Base-by-base conservation (phyloP, 2,888 invertebrate species). In the Empis stercorea region DNA sequence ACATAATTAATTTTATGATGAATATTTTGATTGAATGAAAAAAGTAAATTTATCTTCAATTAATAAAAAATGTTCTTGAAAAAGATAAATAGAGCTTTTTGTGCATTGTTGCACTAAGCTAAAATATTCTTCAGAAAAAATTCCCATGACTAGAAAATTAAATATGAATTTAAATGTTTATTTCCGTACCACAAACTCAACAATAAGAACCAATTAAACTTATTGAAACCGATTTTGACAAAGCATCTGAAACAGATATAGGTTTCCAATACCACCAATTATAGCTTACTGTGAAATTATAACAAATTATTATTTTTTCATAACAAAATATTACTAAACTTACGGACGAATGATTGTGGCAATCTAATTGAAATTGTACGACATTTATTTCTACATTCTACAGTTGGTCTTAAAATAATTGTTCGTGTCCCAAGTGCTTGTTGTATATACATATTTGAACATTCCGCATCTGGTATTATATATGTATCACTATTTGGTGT, bases 181-280 rank as follows among this genome's bases (percentile, higher is more conserved):
- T 20, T 5, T 20, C 20, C 5, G 6, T 27, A 20, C n/a, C 4
- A 20, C 20, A 20, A 6, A 43, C 68, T 49, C 70, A 81, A 64
- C 81, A 83, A 60, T 78, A 81, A 15, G 82, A 81, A 53, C 77
- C 80, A 57, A 83, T 71, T 53, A 80, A 78, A 55, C 73, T 76
- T 51, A 84, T 72, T 48, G 78, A 74, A 50, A 65, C 72, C 58
- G 73, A 71, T 46, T 70, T 77, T 55, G 77, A 71, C 60, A 72
- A 77, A 63, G 73, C 69, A 51, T 73, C 72, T 43, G 81, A 78
- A 52, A 78, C 71, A 61, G 82, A 82, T 48, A 77, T 70, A 27
- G 82, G 81, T 58, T 79, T 73, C 81, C 82, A 84, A 59, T 81
- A 84, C 76, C 82, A 79, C 81, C 83, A 84, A 64, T 83, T 83